Percentiles rank a stretch among this genome's conserved stretches.
Evolutionary conservation across 1,140 invertebrate species (phyloP).

Genomic region (Diuraphis noxia): DNA sequence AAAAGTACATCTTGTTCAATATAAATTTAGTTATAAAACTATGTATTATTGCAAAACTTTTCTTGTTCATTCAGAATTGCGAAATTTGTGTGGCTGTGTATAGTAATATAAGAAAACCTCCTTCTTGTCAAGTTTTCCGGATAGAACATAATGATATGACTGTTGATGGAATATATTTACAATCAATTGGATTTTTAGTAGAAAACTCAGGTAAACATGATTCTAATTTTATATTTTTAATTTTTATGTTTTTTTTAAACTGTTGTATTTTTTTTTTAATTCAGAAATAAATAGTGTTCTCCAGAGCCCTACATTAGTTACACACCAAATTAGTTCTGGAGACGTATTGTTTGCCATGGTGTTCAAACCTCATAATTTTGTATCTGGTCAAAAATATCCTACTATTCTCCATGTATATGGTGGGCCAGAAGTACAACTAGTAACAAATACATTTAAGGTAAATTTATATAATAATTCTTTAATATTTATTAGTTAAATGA

Average conservation of each 20-base stretch:
- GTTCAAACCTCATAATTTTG: conserved; percentile 82
- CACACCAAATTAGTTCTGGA: conserved; percentile 72
- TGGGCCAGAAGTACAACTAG: conserved; percentile 95
- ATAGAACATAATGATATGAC: conserved; percentile 69
- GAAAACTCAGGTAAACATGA: conserved; percentile 64
- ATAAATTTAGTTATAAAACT: not conserved
- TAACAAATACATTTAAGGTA: conserved; percentile 94
- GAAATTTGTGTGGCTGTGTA: conserved; percentile 84
- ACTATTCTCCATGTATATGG: conserved; percentile 96
- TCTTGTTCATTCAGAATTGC: conserved; percentile 68
- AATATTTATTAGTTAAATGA: not conserved
- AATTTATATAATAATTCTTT: conserved; percentile 44
- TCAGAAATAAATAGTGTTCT: conserved; percentile 57
- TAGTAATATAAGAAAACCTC: conserved; percentile 82
- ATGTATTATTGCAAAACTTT: not conserved
- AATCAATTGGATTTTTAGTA: conserved; percentile 71
- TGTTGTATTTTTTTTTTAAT: not conserved
- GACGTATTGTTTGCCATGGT: conserved; percentile 87
- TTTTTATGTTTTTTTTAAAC: not conserved
- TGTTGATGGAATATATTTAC: conserved; percentile 70
- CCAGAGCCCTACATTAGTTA: conserved; percentile 75
- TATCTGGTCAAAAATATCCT: conserved; percentile 80
- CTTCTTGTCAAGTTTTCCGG: conserved; percentile 79
- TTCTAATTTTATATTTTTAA: not conserved
- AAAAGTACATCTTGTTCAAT: not conserved